Percentiles rank a stretch among this genome's conserved stretches.
These are phyloP conservation scores for Tupaia chinensis DNA, from an alignment of 2,113 vertebrate species.

Conservation along the genomic window DNA sequence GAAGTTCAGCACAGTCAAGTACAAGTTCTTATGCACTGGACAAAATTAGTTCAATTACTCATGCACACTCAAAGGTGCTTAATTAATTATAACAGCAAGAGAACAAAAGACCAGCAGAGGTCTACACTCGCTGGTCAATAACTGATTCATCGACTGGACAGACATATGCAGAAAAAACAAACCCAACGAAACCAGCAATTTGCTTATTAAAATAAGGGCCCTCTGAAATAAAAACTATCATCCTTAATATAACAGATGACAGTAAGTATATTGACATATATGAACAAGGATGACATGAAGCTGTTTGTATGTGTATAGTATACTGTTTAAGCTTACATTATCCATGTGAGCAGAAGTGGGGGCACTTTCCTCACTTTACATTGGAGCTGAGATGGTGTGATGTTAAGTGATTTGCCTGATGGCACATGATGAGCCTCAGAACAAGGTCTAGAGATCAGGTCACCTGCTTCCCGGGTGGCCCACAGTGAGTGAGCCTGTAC, in stretches of 20 bases:
- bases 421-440: background rate
- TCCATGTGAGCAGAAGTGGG: background rate
- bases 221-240: background rate
- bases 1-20: conserved; percentile 32
- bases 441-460: background rate
- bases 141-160: conserved; percentile 4
- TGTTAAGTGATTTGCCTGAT: background rate
- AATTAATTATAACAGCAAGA: conserved; percentile 70
- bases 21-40: conserved; percentile 27
- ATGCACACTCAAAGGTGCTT: conserved; percentile 55
- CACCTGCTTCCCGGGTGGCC: background rate
- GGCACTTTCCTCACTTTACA: background rate
- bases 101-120: conserved; percentile 55
- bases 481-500: background rate
- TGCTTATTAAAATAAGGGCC: background rate
- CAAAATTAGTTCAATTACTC: conserved; percentile 77
- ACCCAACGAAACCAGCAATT: background rate
- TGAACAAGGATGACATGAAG: background rate
- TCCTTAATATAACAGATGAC: background rate
- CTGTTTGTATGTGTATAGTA: background rate
- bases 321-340: background rate
- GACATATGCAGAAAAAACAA: background rate
- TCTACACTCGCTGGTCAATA: background rate
- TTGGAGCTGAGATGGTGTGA: background rate
- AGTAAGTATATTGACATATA: background rate